phyloP scores from a whole-genome alignment of 2,113 vertebrate genomes.

The Geococcyx californianus region DNA sequence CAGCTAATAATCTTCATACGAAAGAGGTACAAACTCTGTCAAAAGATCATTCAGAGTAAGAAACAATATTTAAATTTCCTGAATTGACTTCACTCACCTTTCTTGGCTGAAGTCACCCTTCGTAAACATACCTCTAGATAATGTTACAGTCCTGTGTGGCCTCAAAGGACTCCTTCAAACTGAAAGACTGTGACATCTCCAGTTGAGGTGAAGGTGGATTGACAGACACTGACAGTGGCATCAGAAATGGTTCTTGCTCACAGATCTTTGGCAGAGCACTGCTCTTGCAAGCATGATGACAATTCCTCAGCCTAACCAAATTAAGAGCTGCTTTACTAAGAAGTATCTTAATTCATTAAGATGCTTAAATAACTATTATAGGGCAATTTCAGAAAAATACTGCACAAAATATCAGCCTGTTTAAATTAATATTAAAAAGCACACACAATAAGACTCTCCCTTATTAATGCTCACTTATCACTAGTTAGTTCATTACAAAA shows the following conservation, averaged over 20 bases:
- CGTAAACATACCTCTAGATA: not conserved
- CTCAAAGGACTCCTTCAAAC: not conserved
- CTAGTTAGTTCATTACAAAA: not conserved
- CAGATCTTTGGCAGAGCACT: not conserved
- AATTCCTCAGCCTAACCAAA: not conserved
- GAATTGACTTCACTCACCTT: not conserved
- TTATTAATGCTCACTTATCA: not conserved
- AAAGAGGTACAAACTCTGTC: not conserved
- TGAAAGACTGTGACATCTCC: not conserved
- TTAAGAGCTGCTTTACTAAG: not conserved
- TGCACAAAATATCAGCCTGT: not conserved
- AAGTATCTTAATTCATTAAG: not conserved
- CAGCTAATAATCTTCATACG: not conserved
- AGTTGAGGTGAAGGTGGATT: not conserved
- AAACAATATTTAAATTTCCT: not conserved
- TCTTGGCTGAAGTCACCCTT: not conserved
- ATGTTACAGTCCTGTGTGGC: not conserved
- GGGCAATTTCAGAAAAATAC: not conserved
- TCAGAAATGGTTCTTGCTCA: not conserved
- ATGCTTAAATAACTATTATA: not conserved
- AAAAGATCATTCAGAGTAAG: not conserved
- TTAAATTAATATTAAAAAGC: not conserved
- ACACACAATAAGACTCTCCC: not conserved
- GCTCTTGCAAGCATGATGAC: not conserved
- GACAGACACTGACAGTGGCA: not conserved